Conservation (phyloP, 2,888 invertebrate species). For the Aspidapion aeneum region DNA sequence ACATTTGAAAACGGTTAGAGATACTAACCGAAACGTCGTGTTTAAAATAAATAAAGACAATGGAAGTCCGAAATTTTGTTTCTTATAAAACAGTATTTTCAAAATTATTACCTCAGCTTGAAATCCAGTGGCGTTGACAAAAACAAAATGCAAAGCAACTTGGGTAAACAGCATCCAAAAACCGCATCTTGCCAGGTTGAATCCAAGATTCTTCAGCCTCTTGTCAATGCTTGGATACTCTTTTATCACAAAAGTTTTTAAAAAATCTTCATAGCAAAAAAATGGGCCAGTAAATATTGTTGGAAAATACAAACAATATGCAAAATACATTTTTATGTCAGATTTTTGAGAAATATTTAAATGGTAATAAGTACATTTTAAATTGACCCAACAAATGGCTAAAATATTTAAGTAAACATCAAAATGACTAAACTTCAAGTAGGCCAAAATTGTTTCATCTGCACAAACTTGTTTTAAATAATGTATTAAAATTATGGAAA, state of each 20-base stretch:
- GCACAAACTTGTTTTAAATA: slow-evolving; percentile 29
- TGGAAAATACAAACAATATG: slow-evolving; percentile 82
- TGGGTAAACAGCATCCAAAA: slow-evolving; percentile 71
- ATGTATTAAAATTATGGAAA: slow-evolving; percentile 44
- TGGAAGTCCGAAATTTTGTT: too few species aligned
- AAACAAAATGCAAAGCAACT: slow-evolving; percentile 73
- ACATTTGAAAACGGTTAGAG: too few species aligned
- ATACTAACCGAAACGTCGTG: too few species aligned
- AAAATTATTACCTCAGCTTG: slow-evolving; percentile 62
- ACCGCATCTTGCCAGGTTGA: slow-evolving; percentile 54
- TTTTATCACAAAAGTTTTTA: slow-evolving; percentile 43
- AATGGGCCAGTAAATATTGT: slow-evolving; percentile 83
- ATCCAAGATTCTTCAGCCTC: slow-evolving; percentile 48
- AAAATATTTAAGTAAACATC: slow-evolving; percentile 52
- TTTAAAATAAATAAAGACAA: too few species aligned
- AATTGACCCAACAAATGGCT: slow-evolving; percentile 66
- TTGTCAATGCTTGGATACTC: slow-evolving; percentile 34
- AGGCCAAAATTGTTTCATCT: slow-evolving; percentile 26
- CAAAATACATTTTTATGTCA: slow-evolving; percentile 53
- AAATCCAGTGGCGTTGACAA: slow-evolving; percentile 72
- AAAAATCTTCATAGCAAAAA: slow-evolving; percentile 70
- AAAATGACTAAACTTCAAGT: slow-evolving; percentile 44
- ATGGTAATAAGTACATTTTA: slow-evolving; percentile 73
- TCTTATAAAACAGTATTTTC: too few species aligned
- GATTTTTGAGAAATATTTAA: slow-evolving; percentile 52